These are phyloP conservation scores for Lepidochrysops patricia DNA, from an alignment of 2,888 invertebrate genomes.

Conservation along the genomic window DNA sequence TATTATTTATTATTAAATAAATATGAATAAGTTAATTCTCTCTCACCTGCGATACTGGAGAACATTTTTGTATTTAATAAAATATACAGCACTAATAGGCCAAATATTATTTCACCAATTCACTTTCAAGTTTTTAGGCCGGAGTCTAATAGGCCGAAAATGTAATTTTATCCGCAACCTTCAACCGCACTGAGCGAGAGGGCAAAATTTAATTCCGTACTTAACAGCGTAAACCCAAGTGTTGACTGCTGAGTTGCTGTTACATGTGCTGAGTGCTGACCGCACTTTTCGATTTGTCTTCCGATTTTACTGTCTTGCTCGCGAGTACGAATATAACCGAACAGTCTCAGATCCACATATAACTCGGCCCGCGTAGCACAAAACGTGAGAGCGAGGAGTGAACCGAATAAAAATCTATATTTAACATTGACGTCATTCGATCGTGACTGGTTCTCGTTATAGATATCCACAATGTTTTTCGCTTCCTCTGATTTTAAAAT, in stretches of 20 bases:
- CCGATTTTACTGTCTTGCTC: conserved; percentile 6
- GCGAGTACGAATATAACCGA: conserved; percentile 11
- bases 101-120: conserved; percentile 18
- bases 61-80: conserved; percentile 51
- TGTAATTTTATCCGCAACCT: conserved; percentile 27
- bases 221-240: neutral
- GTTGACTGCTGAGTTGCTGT: too few species aligned
- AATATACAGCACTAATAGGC: conserved; percentile 15
- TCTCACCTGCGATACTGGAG: conserved; percentile 63
- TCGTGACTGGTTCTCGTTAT: neutral
- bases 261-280: neutral
- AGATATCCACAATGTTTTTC: neutral
- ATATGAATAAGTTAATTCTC: conserved; percentile 18
- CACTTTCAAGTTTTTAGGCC: conserved; percentile 22
- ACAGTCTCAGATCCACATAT: neutral
- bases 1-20: neutral
- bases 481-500: too few species aligned
- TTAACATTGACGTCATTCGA: conserved; percentile 53
- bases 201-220: conserved; percentile 13
- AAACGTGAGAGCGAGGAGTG: neutral
- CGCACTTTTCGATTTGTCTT: neutral
- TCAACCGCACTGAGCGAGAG: conserved; percentile 21
- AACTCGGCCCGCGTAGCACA: neutral
- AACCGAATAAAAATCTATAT: conserved; percentile 36
- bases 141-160: conserved; percentile 18